These are phyloP conservation scores for Pocillopora meandrina DNA, from an alignment of 92 coral and sea anemone genomes.

Conservation along the genomic window DNA sequence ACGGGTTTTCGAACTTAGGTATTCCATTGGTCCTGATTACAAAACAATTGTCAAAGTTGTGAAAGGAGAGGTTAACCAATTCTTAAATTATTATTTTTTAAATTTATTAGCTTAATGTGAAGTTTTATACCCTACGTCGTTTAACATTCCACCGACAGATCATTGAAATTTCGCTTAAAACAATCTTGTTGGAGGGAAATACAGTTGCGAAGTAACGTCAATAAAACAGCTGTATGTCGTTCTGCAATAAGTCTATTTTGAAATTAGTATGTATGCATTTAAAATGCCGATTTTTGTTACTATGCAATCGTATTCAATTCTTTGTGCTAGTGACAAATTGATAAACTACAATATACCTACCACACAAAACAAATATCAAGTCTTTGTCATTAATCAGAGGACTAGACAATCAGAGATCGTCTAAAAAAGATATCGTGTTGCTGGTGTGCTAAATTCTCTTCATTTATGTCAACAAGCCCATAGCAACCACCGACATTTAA, in stretches of 20 bases:
- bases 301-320: background rate
- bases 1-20: background rate
- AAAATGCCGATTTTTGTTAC: conserved; percentile 5
- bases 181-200: background rate
- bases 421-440: background rate
- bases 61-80: background rate
- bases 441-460: background rate
- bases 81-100: conserved; percentile 35
- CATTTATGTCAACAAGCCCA: background rate
- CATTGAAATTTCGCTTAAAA: conserved; percentile 2
- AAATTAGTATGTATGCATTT: background rate
- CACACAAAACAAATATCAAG: background rate
- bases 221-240: conserved; percentile 2
- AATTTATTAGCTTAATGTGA: conserved; percentile 6
- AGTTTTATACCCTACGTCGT: background rate
- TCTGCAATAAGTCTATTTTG: conserved; percentile 11
- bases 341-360: conserved; percentile 2
- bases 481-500: too few relatives aligned
- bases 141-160: conserved; percentile 9
- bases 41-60: background rate
- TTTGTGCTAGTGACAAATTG: background rate
- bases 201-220: background rate
- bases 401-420: background rate
- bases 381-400: background rate
- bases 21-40: background rate